Evolutionary conservation across 2,113 vertebrate species (phyloP).

Genomic region (Oreochromis aureus): DNA sequence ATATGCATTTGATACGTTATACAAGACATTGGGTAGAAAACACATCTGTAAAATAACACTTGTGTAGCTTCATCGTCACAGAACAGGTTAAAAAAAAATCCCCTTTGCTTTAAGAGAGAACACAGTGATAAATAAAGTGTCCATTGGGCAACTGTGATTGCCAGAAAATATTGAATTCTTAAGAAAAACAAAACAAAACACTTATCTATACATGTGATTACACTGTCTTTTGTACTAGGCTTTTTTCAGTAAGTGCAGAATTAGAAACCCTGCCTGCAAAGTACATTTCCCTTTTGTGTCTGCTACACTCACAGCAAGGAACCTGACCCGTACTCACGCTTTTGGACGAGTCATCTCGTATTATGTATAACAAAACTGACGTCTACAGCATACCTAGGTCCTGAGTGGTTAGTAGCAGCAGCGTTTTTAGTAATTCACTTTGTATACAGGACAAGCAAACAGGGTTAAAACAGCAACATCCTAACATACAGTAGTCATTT

Average conservation of each 20-base stretch:
- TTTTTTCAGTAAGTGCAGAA: neutral
- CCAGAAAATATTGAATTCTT: neutral
- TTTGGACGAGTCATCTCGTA: neutral
- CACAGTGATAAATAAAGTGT: slow-evolving; percentile 23
- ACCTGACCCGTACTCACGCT: neutral
- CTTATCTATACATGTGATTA: neutral
- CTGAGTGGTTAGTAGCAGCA: slow-evolving; percentile 52
- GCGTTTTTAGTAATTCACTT: neutral
- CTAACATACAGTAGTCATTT: neutral
- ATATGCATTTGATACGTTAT: neutral
- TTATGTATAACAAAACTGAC: neutral
- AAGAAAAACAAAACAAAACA: neutral
- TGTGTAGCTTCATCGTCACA: neutral
- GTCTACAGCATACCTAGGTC: neutral
- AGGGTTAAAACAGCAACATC: neutral
- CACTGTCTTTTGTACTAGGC: neutral
- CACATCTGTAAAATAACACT: slow-evolving; percentile 11
- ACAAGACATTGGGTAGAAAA: slow-evolving; percentile 6
- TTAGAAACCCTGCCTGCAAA: neutral
- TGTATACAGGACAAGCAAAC: neutral
- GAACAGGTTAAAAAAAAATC: neutral
- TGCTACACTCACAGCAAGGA: neutral
- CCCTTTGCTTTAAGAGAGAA: slow-evolving; percentile 11
- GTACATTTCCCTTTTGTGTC: neutral
- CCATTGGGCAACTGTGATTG: neutral